Conservation (phyloP, 92 coral and sea anemone genomes). For the Hydrozoanthus gracilis region DNA sequence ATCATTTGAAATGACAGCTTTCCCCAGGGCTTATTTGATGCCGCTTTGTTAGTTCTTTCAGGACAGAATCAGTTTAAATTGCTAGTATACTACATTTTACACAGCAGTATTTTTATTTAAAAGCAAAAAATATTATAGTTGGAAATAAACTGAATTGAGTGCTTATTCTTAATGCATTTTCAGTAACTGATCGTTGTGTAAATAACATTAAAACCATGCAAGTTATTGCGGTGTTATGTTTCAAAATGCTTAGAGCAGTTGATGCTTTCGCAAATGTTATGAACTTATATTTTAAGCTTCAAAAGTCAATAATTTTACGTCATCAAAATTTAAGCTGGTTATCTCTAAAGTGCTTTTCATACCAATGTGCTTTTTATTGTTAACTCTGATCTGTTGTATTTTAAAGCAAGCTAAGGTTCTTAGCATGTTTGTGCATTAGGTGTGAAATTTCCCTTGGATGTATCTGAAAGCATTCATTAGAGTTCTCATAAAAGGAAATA, state of each 20-base stretch:
- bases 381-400: too few relatives aligned
- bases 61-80: background rate
- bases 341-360: too few relatives aligned
- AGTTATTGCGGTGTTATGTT: conserved; percentile 12
- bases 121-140: background rate
- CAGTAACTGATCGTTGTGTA: conserved; percentile 30
- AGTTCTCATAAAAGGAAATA: too few relatives aligned
- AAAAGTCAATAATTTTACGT: background rate
- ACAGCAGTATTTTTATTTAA: background rate
- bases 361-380: too few relatives aligned
- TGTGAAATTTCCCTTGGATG: too few relatives aligned
- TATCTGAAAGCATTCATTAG: too few relatives aligned
- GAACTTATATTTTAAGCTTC: too few relatives aligned
- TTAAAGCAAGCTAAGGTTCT: too few relatives aligned
- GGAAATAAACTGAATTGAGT: background rate
- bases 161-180: conserved; percentile 26
- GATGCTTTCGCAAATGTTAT: background rate
- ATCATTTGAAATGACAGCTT: background rate
- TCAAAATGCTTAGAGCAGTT: background rate
- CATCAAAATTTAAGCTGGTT: background rate
- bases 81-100: background rate
- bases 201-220: conserved; percentile 29
- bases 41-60: background rate
- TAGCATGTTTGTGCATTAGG: too few relatives aligned
- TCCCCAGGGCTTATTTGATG: conserved; percentile 29